Evolutionary conservation across 2,797 vertebrate genomes (phyloP), one percentile per base, ranked within the genome.

Genomic region (Cirrhinus molitorella): DNA sequence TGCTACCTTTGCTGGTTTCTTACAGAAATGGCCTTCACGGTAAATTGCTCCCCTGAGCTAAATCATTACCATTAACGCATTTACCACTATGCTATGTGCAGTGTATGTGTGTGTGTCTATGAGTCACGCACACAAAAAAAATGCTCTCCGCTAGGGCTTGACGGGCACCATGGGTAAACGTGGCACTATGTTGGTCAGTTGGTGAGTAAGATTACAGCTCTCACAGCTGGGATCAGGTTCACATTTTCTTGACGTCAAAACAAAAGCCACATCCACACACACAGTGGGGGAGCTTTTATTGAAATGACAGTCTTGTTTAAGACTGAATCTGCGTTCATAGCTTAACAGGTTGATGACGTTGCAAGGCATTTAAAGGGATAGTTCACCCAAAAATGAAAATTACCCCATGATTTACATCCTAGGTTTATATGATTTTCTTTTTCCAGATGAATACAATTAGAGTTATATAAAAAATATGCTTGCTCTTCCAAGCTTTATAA

Each of bases 11-110:
- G 17, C 59, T 55, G n/a, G 70, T 43, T 74, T 65, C 59, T 16
- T 66, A 53, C 59, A 75, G 80, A 74, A 82, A 82, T 43, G 71
- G 7, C 47, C 34, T 75, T 75, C 19, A 53, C 1, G 6, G 59
- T 37, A 74, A 75, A 75, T 45, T 82, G 71, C 59, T 75, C 59
- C 59, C 71, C 45, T 75, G 45, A 66, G 71, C 34, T 53, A 25
- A 74, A 82, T 75, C 71, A 82, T 75, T 66, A 74, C 31, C 71
- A 66, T 66, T 55, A 82, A 82, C 66, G 70, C 43, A 66, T 28
- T 71, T 40, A 53, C 45, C 16, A 40, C 57, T 63, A 3, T 34
- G 14, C 17, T 82, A 17, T 83, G 71, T 68, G n/a, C 28, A 17
- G 49, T 71, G 49, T 72, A 28, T 71, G 65, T 79, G 70, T 75